Evolutionary conservation across 2,797 vertebrate species (phyloP), one percentile per base, ranked within the genome.

Genomic region (Ctenochaetus hawaiiensis): DNA sequence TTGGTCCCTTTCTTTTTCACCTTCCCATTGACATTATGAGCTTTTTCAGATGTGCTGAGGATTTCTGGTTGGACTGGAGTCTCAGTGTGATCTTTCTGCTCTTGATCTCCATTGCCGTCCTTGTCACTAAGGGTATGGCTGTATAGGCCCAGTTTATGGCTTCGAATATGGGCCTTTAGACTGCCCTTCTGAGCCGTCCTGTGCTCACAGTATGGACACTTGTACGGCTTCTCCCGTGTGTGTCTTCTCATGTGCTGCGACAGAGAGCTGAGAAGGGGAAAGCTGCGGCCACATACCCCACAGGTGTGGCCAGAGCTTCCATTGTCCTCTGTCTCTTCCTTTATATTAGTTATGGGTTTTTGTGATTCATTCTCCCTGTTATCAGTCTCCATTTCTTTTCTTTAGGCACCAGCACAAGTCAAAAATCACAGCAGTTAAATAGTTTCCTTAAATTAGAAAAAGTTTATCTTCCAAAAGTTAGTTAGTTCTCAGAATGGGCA

Each of bases 231-330:
- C 92, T 99, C 98, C 7, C 96, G 95, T 0, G 98, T 99, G 94
- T 99, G 98, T 81, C 98, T 97, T 71, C 98, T 96, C 98, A 99
- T 99, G 92, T 99, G 98, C 92, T 99, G 97, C 0, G 98, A 99
- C 81, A 99, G 91, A 0, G 98, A 99, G 91, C 98, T 99, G 87
- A 99, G 97, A 65, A 99, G 99, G 49, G 98, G 97, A 72, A 99
- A 99, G 91, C 96, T 96, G 73, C 98, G 97, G 75, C 97, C 97
- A 0, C 98, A 99, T 45, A 99, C 96, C 67, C 96, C 97, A 74
- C 98, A 99, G 77, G 96, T 96, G 83, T 99, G 97, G 82, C 96
- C 96, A 26, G 92, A 90, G 18, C 90, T 86, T 82, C 89, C 94
- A 37, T 96, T 96, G 60, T 94, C 95, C 17, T 96, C 96, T 4